Percentiles rank a stretch among this genome's conserved stretches.
Evolutionary conservation across 1,140 invertebrate species (phyloP).

Genomic region (Aporrectodea caliginosa): DNA sequence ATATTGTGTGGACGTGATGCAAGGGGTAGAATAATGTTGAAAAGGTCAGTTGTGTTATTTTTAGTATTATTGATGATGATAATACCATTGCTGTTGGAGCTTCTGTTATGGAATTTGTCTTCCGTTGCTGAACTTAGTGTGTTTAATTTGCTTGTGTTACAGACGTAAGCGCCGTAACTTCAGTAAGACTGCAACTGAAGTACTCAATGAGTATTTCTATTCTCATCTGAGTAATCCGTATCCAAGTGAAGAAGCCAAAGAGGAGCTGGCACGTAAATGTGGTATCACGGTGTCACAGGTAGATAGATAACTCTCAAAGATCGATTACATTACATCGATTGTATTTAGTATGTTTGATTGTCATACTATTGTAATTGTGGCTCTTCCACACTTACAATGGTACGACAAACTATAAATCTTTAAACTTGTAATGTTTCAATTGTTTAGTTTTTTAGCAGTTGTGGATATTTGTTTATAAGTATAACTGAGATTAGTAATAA

Average conservation of each 20-base stretch:
- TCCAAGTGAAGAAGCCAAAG: constrained; percentile 98
- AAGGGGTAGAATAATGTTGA: too few relatives aligned
- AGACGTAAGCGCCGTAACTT: constrained; percentile 98
- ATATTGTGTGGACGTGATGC: too few relatives aligned
- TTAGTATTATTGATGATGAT: neutral
- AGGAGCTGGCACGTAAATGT: constrained; percentile 96
- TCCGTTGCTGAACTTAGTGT: constrained; percentile 9
- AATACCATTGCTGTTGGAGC: neutral
- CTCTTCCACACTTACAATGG: too few relatives aligned
- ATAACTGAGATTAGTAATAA: too few relatives aligned
- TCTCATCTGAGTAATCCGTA: constrained; percentile 99
- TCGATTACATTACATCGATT: too few relatives aligned
- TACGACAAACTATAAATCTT: neutral
- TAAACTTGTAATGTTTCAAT: neutral
- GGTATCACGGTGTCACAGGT: constrained; percentile 95
- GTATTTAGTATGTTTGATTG: too few relatives aligned
- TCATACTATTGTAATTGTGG: too few relatives aligned
- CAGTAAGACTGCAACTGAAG: constrained; percentile 99
- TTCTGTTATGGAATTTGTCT: neutral
- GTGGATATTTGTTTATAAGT: too few relatives aligned
- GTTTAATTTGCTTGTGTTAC: too few relatives aligned
- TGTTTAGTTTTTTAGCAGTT: neutral
- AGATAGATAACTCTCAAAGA: constrained; percentile 44
- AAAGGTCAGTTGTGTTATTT: neutral
- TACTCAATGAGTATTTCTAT: constrained; percentile 99